These are phyloP conservation scores for Yponomeuta malinellus DNA, from an alignment of 2,888 invertebrate species.

Conservation along the genomic window DNA sequence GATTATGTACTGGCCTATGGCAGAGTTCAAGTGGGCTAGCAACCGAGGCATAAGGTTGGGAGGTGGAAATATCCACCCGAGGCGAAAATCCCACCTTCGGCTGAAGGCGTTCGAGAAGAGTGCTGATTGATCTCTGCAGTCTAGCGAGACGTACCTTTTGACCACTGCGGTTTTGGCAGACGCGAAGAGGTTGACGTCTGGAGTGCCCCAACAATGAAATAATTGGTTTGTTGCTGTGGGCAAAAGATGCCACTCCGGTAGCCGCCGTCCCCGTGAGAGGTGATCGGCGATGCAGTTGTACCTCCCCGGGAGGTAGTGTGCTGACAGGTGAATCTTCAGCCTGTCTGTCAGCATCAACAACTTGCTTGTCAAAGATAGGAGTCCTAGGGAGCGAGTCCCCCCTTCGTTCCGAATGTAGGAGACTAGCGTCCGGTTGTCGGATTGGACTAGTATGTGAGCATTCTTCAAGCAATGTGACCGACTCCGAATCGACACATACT, in stretches of 20 bases:
- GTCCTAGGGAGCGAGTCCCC: conserved; percentile 22
- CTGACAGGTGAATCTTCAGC: not conserved
- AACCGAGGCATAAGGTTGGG: conserved; percentile 25
- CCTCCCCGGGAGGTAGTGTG: conserved; percentile 18
- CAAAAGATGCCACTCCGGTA: conserved; percentile 25
- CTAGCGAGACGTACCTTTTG: conserved; percentile 16
- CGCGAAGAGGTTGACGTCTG: conserved; percentile 19
- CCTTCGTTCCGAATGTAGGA: conserved; percentile 25
- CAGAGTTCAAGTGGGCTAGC: conserved; percentile 23
- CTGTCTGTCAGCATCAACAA: conserved; percentile 12
- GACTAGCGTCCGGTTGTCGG: conserved; percentile 24
- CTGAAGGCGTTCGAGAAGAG: conserved; percentile 25
- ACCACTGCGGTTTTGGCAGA: conserved; percentile 15
- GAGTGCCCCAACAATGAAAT: conserved; percentile 18
- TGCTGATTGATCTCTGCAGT: conserved; percentile 16
- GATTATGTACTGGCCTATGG: conserved; percentile 25
- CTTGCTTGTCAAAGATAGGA: conserved; percentile 18
- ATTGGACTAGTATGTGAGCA: conserved; percentile 20
- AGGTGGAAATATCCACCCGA: conserved; percentile 30
- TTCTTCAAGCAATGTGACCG: conserved; percentile 9
- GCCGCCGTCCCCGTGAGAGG: conserved; percentile 18
- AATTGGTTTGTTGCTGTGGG: conserved; percentile 16
- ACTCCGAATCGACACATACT: conserved; percentile 10
- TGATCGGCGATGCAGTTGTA: conserved; percentile 12
- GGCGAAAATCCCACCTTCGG: conserved; percentile 21